phyloP scores from a whole-genome alignment of 35 echinoderm and acorn worm species.

The Lytechinus pictus region DNA sequence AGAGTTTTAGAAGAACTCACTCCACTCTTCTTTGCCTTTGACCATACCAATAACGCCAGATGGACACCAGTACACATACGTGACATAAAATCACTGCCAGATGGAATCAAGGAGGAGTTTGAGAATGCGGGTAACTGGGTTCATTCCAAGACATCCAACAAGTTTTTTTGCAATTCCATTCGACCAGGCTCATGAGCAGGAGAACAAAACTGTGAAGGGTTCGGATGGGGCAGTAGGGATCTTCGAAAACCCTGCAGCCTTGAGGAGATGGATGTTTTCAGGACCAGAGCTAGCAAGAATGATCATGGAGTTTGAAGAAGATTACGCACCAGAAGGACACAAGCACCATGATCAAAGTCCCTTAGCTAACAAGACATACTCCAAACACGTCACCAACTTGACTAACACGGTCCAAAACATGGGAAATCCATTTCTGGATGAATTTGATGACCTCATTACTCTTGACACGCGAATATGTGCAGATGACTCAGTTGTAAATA shows the following conservation, averaged over 20 bases:
- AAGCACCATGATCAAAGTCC: too few species aligned
- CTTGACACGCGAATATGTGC: too few species aligned
- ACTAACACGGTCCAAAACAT: too few species aligned
- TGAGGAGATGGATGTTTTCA: constrained; percentile 47
- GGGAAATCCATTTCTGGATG: too few species aligned
- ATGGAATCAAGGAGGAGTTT: constrained; percentile 38
- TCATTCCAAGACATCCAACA: constrained; percentile 47
- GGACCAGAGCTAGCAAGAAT: constrained; percentile 24
- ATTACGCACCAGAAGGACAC: too few species aligned
- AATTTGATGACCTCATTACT: too few species aligned
- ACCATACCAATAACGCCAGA: constrained; percentile 66
- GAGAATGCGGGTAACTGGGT: constrained; percentile 45
- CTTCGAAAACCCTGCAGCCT: too few species aligned
- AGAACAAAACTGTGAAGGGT: constrained; percentile 68
- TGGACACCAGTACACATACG: constrained; percentile 68
- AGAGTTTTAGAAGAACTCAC: too few species aligned
- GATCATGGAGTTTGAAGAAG: not conserved
- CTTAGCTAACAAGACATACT: too few species aligned
- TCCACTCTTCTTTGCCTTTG: constrained; percentile 76
- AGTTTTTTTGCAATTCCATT: constrained; percentile 71
- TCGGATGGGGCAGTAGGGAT: constrained; percentile 63
- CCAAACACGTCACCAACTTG: too few species aligned
- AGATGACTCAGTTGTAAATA: too few species aligned
- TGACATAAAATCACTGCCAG: constrained; percentile 44
- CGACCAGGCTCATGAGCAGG: constrained; percentile 77